Conservation (phyloP, 2,797 vertebrate genomes). For the Distichodus sexfasciatus region DNA sequence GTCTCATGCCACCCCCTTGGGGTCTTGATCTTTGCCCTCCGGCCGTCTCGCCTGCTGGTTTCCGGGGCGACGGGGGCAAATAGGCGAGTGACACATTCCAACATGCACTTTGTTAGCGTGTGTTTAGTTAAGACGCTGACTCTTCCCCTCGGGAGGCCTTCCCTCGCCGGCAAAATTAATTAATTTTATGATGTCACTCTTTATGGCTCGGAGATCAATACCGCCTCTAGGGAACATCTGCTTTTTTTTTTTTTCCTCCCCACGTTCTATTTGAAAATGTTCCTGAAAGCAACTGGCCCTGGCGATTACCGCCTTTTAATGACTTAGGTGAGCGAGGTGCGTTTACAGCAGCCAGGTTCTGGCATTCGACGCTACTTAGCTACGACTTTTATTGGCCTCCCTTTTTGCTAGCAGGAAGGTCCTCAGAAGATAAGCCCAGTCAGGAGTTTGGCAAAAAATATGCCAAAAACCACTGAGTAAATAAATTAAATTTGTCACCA, state of each 20-base stretch:
- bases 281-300: conserved; percentile 55
- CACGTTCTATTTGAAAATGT: conserved; percentile 63
- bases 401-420: conserved; percentile 36
- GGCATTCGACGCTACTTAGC: conserved; percentile 35
- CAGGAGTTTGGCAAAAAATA: too few relatives aligned
- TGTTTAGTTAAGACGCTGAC: background rate
- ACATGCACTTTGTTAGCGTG: conserved; percentile 3
- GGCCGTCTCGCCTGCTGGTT: background rate
- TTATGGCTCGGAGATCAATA: conserved; percentile 67
- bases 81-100: conserved; percentile 26
- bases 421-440: conserved; percentile 44
- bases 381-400: conserved; percentile 51
- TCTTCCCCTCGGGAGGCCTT: conserved; percentile 36
- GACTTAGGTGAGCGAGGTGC: conserved; percentile 58
- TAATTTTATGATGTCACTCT: conserved; percentile 59
- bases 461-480: too few relatives aligned
- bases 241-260: conserved; percentile 62
- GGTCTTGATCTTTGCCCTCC: conserved; percentile 21
- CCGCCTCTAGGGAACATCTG: conserved; percentile 67
- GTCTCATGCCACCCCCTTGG: conserved; percentile 31
- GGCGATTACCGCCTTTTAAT: conserved; percentile 56
- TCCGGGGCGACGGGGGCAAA: conserved; percentile 33
- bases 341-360: conserved; percentile 52
- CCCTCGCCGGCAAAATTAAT: conserved; percentile 52
- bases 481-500: too few relatives aligned